Evolutionary conservation across 2,113 vertebrate genomes (phyloP).

Genomic region (Odontophorus gujanensis): DNA sequence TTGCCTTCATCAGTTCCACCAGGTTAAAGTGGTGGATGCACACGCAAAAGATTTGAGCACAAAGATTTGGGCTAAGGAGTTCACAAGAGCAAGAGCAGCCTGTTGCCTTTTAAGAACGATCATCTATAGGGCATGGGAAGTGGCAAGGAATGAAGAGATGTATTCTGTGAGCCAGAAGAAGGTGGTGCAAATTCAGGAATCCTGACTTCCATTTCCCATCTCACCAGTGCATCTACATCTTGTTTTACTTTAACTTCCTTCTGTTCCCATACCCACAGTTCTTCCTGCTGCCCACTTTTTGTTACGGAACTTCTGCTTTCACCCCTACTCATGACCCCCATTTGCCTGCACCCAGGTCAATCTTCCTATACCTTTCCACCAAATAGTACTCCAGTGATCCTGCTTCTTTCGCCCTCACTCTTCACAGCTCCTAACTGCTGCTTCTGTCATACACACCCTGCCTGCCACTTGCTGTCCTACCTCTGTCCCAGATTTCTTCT

Average conservation of each 20-base stretch:
- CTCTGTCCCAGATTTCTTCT: background rate
- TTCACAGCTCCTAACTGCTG: background rate
- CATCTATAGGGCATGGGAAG: background rate
- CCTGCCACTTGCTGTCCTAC: background rate
- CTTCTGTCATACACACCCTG: background rate
- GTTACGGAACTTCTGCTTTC: background rate
- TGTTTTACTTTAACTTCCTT: background rate
- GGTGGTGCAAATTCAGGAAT: background rate
- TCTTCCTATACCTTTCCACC: background rate
- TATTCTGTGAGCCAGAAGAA: background rate
- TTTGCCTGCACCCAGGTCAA: background rate
- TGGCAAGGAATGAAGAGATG: background rate
- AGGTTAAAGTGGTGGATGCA: rapidly evolving
- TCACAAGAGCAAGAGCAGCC: background rate
- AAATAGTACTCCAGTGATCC: background rate
- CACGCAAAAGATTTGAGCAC: background rate
- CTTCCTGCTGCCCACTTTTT: background rate
- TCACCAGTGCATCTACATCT: background rate
- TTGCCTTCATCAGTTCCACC: background rate
- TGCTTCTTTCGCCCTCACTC: background rate
- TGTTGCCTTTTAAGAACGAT: background rate
- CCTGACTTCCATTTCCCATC: background rate
- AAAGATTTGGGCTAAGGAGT: background rate
- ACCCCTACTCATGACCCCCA: rapidly evolving
- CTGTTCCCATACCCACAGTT: background rate